Base-by-base conservation (phyloP, 2,113 vertebrate species). In the Sphyrna mokarran region DNA sequence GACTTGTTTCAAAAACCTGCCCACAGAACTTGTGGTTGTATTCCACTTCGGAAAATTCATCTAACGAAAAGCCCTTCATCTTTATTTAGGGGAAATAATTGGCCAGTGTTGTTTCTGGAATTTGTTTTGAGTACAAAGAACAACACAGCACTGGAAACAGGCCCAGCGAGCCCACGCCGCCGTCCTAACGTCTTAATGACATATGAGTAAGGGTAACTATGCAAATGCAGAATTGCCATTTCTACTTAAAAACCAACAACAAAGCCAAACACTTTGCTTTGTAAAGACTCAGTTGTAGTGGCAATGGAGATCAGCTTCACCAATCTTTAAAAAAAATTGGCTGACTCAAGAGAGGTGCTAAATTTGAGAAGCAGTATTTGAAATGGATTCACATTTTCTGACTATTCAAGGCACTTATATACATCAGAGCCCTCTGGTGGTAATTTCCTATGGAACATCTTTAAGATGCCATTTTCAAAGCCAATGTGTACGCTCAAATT, bases 391-490 rank as follows among this genome's bases (percentile, higher is more conserved):
- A 48, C 33, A 43, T 72, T 54, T 48, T 83, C 80, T 54, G 26
- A 58, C 48, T 63, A 4, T 61, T 72, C 68, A 33, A 5, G 48
- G 2, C 23, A 95, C 40, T 72, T 72, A 33, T 54, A 1, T 72
- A 9, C 43, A 54, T 29, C 68, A 33, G 94, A 26, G 68, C 94
- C 94, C 94, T 95, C 94, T 95, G 33, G 69, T 29, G 93, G 93
- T 29, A 23, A 37, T 76, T 26, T 95, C 48, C 3, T 20, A 29
- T 72, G 33, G 0, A 2, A 95, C 87, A 90, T 61, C 29, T 63
- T 58, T 18, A 90, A 58, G 20, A 58, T 40, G 22, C 10, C 22
- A 26, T 95, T 95, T 72, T 95, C 26, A 33, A 48, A 70, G 22
- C 26, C 48, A 29, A 18, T 69, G 26, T 72, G 14, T 18, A 26